Evolutionary conservation across 2,113 vertebrate genomes (phyloP), one percentile per base, ranked within the genome.

Genomic region (Pterocles orientalis): DNA sequence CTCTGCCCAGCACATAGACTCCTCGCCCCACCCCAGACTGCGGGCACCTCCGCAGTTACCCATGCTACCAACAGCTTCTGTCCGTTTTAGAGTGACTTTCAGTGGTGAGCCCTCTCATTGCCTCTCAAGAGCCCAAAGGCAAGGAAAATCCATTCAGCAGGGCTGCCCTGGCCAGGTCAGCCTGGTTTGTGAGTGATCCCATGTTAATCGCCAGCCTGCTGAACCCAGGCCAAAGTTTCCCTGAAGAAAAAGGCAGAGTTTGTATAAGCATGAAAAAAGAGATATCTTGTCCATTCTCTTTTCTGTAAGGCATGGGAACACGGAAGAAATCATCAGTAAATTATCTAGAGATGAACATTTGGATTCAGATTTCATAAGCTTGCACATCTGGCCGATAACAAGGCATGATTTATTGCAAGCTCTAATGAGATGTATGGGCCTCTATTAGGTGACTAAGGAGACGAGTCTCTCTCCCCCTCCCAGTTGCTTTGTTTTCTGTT

Each of bases 21-120:
- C 19, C 58, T 66, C 4, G 2, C 13, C 13, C 4, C 2, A 1
- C 4, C 2, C 0, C 29, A 24, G 28, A 25, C 7, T 17, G 24
- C 1, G 5, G 10, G 60, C 16, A 31, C 51, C 33, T 14, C 16
- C 66, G n/a, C 17, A 17, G 53, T 50, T 29, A 19, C 28, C 13
- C 20, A 1, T 4, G 24, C 25, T 73, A n/a, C 24, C 39, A 58
- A 64, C 2, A 54, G 4, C 19, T 68, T 53, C 33, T 54, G 15
- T 33, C 47, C 24, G 14, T 47, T 92, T 80, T 33, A 18, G 20
- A 45, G 14, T 48, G 13, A 19, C 61, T 64, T 73, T 28, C 57
- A n/a, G 23, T 8, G 15, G 26, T 5, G 12, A 85, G 10, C 25
- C 25, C 21, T 24, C 18, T 51, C 14, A 20, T 33, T 62, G 31